phyloP scores from a whole-genome alignment of 2,797 vertebrate species.

The Enteromius treurensis region DNA sequence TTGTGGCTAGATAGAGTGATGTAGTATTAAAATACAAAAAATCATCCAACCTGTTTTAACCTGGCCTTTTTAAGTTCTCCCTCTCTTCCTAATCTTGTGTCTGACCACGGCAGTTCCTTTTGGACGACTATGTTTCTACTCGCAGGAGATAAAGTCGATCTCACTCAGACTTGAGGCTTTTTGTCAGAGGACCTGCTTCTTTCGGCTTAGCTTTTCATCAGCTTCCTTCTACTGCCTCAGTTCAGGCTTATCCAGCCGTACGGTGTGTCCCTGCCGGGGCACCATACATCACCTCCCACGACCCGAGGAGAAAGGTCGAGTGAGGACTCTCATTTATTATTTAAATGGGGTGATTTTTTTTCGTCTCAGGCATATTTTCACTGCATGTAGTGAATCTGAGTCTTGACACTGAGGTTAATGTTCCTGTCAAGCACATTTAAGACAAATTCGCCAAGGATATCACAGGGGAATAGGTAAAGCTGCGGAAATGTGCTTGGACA shows the following conservation, averaged over 20 bases:
- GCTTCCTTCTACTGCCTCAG: conserved; percentile 64
- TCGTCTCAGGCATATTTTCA: conserved; percentile 57
- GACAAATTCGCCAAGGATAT: conserved; percentile 48
- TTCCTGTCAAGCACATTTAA: conserved; percentile 56
- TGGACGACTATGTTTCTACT: conserved; percentile 44
- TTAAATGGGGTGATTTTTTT: conserved; percentile 69
- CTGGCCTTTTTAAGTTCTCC: neutral
- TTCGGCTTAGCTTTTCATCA: conserved; percentile 65
- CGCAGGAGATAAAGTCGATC: conserved; percentile 31
- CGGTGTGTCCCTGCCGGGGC: conserved; percentile 68
- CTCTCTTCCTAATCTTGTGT: neutral
- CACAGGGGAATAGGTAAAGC: conserved; percentile 1
- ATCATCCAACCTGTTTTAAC: neutral
- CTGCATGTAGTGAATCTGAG: conserved; percentile 65
- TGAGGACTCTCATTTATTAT: conserved; percentile 75
- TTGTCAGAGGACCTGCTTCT: conserved; percentile 64
- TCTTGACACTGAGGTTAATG: conserved; percentile 66
- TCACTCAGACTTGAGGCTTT: conserved; percentile 56
- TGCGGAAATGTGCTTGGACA: neutral
- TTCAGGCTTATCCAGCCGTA: conserved; percentile 61
- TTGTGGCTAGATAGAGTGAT: neutral
- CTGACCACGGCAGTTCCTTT: neutral
- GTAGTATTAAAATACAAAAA: neutral
- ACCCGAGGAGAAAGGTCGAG: conserved; percentile 67
- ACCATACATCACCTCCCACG: conserved; percentile 72